A percentile compares a stretch with the other conserved stretches of the same genome.
Conservation (phyloP, 2,113 vertebrate genomes). For the Nannospalax galili region DNA sequence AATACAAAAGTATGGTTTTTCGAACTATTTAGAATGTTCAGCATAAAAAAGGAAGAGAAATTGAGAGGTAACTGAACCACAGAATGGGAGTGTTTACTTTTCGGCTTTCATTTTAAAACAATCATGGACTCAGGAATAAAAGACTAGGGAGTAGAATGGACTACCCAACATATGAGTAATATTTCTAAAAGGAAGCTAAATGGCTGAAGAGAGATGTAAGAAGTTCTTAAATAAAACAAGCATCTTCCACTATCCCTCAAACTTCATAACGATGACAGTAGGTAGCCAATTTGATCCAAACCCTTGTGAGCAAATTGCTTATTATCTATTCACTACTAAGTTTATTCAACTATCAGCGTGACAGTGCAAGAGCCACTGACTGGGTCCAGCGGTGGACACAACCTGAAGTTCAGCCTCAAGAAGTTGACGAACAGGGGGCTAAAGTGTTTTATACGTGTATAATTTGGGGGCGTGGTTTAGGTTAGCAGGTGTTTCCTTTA, state of each 20-base stretch:
- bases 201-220: neutral
- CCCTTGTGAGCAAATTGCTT: neutral
- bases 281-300: neutral
- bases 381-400: neutral
- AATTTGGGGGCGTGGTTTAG: neutral
- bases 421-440: neutral
- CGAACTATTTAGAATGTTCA: slow-evolving; percentile 61
- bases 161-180: neutral
- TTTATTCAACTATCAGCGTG: neutral
- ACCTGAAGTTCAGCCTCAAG: neutral
- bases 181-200: slow-evolving; percentile 40
- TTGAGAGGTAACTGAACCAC: slow-evolving; percentile 61
- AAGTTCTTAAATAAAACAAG: slow-evolving; percentile 47
- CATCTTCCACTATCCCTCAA: neutral
- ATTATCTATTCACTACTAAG: slow-evolving; percentile 1
- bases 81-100: slow-evolving; percentile 58
- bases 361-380: neutral
- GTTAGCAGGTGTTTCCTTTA: neutral
- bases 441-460: neutral
- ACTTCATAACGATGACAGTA: neutral
- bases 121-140: slow-evolving; percentile 45
- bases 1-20: slow-evolving; percentile 56
- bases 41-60: slow-evolving; percentile 50
- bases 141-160: slow-evolving; percentile 17
- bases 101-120: slow-evolving; percentile 38